Base-by-base conservation (phyloP, 2,113 vertebrate genomes). In the Xiphophorus hellerii region DNA sequence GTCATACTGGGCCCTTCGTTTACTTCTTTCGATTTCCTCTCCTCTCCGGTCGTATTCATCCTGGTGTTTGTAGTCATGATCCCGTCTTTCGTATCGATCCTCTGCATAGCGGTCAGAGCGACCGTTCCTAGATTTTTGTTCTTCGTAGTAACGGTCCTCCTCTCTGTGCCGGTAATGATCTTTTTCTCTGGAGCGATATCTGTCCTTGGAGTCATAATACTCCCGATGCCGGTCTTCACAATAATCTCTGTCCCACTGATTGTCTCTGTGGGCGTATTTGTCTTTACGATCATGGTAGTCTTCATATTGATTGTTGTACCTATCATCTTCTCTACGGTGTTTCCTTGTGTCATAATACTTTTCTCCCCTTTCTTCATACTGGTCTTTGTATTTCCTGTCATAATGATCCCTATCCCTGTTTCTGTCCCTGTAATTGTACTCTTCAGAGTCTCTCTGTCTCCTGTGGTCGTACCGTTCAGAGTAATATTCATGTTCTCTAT, bases 141-240 rank as follows among this genome's bases (percentile, higher is more conserved):
- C 82, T 64, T 87, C 78, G 42, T 87, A 73, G 70, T 71, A 68
- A 20, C 10, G 61, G 28, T 88, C 86, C 1, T 88, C 78, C 11
- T 91, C 88, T 74, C 80, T 86, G 0, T 14, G 48, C 12, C 82
- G 81, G 71, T 82, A 73, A 22, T 33, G 30, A 4, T 93, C 87
- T 35, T 81, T 84, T 22, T 90, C 88, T 73, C 76, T 81, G 42
- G 81, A 78, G 29, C 31, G 73, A 39, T 73, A 70, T 1, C 64
- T 72, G 17, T 90, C 81, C 75, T 80, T 93, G 1, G 72, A 76
- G 64, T 92, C 82, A 74, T 77, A 80, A 73, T 80, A 74, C 54
- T 93, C 87, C 51, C 72, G 76, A 29, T 88, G 86, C 42, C 70
- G 76, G n/a, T 88, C 84, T 74, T 77, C 74, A 61, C 72, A 64